Base-by-base conservation (phyloP, 1,140 invertebrate genomes). In the Halictus rubicundus region DNA sequence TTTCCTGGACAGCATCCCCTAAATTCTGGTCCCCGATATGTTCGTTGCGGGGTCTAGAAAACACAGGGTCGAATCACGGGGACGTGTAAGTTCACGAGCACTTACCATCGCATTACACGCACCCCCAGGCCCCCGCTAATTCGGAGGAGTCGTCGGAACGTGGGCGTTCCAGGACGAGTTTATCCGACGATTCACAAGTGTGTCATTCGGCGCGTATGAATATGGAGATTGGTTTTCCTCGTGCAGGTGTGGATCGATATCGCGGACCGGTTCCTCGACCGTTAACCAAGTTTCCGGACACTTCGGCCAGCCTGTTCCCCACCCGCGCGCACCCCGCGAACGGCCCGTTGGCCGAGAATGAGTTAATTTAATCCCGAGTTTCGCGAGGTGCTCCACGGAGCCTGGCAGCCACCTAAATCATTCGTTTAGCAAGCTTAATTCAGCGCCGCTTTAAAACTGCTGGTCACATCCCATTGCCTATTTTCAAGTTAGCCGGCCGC, bases 361-460 rank as follows among this genome's bases (percentile, higher is more conserved):
- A 78, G 69, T 72, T 78, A 78, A 78, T 78, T 78, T 64, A 72
- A 78, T 78, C 49, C 46, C 32, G 69, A 78, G 76, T 64, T 64
- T 46, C 69, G 69, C 76, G 49, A 14, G 8, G 32, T 16, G 32
- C 42, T 46, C 12, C 32, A 3, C 32, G 23, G 32, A 16, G 9
- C 8, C 42, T 78, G 76, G 46, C 76, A 72, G 9, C 60, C 60
- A 42, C 32, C 76, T 78, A 72, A 78, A 78, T 78, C 76, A 65
- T 78, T 78, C 68, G 76, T 78, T 78, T 78, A 78, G 60, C 76
- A 10, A 9, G 76, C 32, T 78, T 78, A 78, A 78, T 78, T 77
- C 25, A 9, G 37, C 25, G 21, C 16, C 14, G 19, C 23, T 68
- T 66, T 79, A 68, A 74, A 78, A 78, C 42, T 79, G 61, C 78